phyloP scores from a whole-genome alignment of 2,888 invertebrate species.

The Stenodera caucasica region DNA sequence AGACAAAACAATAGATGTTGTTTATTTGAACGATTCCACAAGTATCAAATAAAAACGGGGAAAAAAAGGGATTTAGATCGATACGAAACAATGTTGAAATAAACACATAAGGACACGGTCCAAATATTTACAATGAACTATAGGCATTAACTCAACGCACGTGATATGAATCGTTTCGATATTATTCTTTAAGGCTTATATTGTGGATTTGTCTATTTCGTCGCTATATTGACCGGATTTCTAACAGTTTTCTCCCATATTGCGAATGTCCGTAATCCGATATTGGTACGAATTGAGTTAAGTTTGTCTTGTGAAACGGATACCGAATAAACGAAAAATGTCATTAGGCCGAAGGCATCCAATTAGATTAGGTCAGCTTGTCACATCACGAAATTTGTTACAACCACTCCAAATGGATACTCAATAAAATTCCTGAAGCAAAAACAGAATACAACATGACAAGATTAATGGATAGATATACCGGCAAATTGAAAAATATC shows the following conservation, averaged over 20 bases:
- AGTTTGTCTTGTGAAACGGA: slow-evolving; percentile 45
- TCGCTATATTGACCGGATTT: slow-evolving; percentile 47
- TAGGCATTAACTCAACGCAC: slow-evolving; percentile 47
- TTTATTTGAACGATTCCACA: slow-evolving; percentile 18
- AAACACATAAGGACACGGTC: slow-evolving; percentile 28
- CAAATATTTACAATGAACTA: slow-evolving; percentile 52
- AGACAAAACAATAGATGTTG: slow-evolving; percentile 11
- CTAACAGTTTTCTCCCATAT: slow-evolving; percentile 48
- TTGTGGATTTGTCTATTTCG: slow-evolving; percentile 24
- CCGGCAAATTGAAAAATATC: slow-evolving; percentile 25
- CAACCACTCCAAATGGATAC: slow-evolving; percentile 33
- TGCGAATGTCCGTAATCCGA: slow-evolving; percentile 55
- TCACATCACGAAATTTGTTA: slow-evolving; percentile 48
- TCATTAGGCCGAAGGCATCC: slow-evolving; percentile 51
- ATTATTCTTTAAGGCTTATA: slow-evolving; percentile 37
- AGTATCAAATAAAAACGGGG: slow-evolving; percentile 20
- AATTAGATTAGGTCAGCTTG: slow-evolving; percentile 51
- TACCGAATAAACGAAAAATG: slow-evolving; percentile 53
- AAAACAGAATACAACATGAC: slow-evolving; percentile 26
- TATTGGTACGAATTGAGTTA: slow-evolving; percentile 52
- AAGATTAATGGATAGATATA: slow-evolving; percentile 28
- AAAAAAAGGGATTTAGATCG: slow-evolving; percentile 23
- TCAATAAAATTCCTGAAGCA: slow-evolving; percentile 28
- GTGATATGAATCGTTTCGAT: slow-evolving; percentile 44
- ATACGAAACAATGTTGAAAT: slow-evolving; percentile 10